phyloP scores from a whole-genome alignment of 2,113 vertebrate genomes.

The Suricata suricatta region DNA sequence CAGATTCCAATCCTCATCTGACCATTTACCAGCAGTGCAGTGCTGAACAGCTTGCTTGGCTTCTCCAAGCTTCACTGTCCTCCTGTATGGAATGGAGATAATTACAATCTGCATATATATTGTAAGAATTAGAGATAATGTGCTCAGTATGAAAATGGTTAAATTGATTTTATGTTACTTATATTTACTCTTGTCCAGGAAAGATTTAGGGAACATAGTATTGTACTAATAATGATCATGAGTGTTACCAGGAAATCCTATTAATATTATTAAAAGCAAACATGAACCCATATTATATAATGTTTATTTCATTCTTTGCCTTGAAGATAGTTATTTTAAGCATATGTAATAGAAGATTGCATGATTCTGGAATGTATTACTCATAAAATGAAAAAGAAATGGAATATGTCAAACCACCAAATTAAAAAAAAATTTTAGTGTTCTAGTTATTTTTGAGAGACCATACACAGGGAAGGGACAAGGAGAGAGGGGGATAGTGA shows the following conservation, averaged over 20 bases:
- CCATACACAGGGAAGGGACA: too few relatives aligned
- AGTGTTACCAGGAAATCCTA: background rate
- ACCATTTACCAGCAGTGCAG: background rate
- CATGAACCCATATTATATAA: background rate
- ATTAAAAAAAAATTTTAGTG: too few relatives aligned
- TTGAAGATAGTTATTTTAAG: slow-evolving; percentile 49
- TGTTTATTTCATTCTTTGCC: slow-evolving; percentile 4
- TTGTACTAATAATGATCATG: background rate
- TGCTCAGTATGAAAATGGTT: background rate
- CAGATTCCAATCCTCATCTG: background rate
- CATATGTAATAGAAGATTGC: background rate
- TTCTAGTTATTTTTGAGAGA: too few relatives aligned
- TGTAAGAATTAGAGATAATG: background rate
- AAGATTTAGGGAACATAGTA: background rate
- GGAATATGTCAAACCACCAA: background rate
- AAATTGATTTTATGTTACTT: background rate
- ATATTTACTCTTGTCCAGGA: background rate
- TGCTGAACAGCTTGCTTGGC: background rate
- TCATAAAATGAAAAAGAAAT: slow-evolving; percentile 33
- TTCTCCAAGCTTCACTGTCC: background rate
- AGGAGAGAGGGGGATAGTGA: too few relatives aligned
- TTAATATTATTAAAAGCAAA: slow-evolving; percentile 4
- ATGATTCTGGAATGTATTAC: background rate
- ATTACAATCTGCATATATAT: background rate
- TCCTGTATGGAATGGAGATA: background rate